A percentile compares a stretch with the other conserved stretches of the same genome.
These are phyloP conservation scores for Spodoptera frugiperda DNA, from an alignment of 1,140 invertebrate genomes.

Conservation along the genomic window DNA sequence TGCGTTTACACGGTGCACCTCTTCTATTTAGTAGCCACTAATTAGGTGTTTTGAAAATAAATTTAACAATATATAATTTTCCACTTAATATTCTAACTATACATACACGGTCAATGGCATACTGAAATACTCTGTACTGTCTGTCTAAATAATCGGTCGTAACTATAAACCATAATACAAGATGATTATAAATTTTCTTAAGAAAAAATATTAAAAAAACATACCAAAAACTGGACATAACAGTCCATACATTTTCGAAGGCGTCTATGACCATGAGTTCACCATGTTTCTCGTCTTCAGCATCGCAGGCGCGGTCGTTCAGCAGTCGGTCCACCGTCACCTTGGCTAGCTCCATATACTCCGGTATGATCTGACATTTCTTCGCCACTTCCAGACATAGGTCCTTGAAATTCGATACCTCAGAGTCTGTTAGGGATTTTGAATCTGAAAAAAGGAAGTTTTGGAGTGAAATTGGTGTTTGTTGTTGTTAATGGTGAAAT, in stretches of 20 bases:
- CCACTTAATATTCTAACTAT: too few relatives aligned
- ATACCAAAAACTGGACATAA: constrained; percentile 77
- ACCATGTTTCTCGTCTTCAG: constrained; percentile 19
- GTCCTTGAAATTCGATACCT: constrained; percentile 74
- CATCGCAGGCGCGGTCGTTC: constrained; percentile 45
- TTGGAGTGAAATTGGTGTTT: background rate
- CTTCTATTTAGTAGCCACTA: too few relatives aligned
- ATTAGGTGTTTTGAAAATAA: too few relatives aligned
- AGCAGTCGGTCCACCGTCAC: constrained; percentile 65
- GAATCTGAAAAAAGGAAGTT: constrained; percentile 55
- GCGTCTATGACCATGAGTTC: constrained; percentile 65
- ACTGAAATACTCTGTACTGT: too few relatives aligned
- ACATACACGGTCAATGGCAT: too few relatives aligned
- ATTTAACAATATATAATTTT: too few relatives aligned
- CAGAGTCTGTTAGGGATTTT: constrained; percentile 65
- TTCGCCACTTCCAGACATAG: constrained; percentile 72
- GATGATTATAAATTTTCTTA: too few relatives aligned
- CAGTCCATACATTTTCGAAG: constrained; percentile 73
- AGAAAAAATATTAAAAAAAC: too few relatives aligned
- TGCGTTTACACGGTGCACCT: too few relatives aligned
- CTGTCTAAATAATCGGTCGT: too few relatives aligned
- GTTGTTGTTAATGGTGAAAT: too few relatives aligned
- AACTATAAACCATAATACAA: too few relatives aligned
- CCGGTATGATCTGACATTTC: constrained; percentile 80
- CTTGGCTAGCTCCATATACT: constrained; percentile 80